Conservation (phyloP, 2,888 invertebrate species). For the Sympetrum striolatum region DNA sequence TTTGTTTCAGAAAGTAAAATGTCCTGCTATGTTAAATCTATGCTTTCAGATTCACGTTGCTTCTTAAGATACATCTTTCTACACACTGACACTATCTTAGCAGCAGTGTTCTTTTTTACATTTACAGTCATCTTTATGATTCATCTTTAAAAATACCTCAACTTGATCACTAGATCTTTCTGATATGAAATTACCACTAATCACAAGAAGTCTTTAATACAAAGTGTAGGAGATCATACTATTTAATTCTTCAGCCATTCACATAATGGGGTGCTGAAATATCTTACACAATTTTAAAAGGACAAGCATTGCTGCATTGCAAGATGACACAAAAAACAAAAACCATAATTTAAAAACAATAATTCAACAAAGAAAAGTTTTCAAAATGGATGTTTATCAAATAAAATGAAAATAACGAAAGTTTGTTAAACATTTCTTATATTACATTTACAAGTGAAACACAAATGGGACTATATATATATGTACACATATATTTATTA, state of each 20-base stretch:
- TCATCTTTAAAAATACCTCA: no score
- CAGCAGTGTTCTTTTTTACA: no score
- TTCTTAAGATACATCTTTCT: no score
- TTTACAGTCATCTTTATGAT: no score
- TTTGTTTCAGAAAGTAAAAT: no score
- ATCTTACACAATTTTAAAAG: neutral
- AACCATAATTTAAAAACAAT: neutral
- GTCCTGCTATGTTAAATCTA: no score
- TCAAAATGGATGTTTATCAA: neutral
- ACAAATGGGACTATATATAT: conserved; percentile 40
- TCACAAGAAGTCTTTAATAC: neutral
- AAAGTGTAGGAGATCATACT: neutral
- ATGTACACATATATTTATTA: conserved; percentile 7
- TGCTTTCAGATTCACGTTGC: no score
- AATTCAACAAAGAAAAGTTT: neutral
- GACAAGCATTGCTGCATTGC: neutral
- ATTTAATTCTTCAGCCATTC: neutral
- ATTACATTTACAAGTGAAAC: conserved; percentile 42
- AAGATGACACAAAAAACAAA: neutral
- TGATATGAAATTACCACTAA: neutral
- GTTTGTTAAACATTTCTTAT: conserved; percentile 41
- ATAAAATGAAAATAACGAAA: neutral
- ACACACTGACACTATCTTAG: no score
- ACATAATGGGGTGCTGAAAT: neutral
- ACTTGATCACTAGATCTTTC: no score